These are phyloP conservation scores for Mystacornis crossleyi DNA, from an alignment of 2,113 vertebrate genomes.

Conservation along the genomic window DNA sequence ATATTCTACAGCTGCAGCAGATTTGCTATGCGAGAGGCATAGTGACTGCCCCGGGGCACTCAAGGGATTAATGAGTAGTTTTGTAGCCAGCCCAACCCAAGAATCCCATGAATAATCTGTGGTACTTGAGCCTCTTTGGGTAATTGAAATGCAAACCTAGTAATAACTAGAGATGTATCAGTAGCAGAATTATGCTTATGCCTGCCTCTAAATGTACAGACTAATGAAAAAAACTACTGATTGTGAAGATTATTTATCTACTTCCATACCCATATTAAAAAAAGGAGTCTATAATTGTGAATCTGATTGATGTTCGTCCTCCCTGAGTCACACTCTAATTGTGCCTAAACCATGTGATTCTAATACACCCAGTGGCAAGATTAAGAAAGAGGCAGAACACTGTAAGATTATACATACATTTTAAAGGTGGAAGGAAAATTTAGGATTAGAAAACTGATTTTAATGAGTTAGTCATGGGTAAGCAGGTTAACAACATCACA, in stretches of 20 bases:
- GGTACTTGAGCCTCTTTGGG: conserved; percentile 49
- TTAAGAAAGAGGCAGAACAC: not conserved
- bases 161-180: conserved; percentile 64
- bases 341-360: not conserved
- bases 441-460: not conserved
- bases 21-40: conserved; percentile 22
- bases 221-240: conserved; percentile 36
- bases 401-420: not conserved
- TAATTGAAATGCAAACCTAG: conserved; percentile 72
- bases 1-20: not conserved
- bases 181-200: conserved; percentile 40
- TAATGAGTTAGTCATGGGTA: not conserved
- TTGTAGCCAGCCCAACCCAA: conserved; percentile 30
- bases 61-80: conserved; percentile 71
- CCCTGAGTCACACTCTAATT: not conserved
- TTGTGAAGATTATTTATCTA: conserved; percentile 53
- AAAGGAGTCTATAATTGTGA: not conserved
- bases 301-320: conserved; percentile 23
- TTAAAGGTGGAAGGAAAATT: not conserved
- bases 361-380: not conserved
- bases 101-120: conserved; percentile 74
- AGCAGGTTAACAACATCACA: not conserved
- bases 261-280: conserved; percentile 13
- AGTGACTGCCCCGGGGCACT: conserved; percentile 31
- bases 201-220: conserved; percentile 39